Evolutionary conservation across 2,797 vertebrate genomes (phyloP).

Genomic region (Aulostomus chinensis): DNA sequence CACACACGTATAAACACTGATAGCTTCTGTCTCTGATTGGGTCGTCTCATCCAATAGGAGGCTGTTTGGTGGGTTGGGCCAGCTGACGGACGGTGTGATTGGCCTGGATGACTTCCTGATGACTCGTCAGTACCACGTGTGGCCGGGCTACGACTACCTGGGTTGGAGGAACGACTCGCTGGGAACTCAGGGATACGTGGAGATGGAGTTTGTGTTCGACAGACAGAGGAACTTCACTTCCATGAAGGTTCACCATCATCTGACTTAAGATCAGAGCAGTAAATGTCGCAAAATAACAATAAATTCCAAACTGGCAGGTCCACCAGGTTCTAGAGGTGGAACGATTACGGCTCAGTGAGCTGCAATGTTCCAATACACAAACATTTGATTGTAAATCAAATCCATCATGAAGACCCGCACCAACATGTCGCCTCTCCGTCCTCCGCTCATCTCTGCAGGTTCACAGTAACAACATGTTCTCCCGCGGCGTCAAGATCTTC

Average conservation of each 20-base stretch:
- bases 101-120: conserved; percentile 83
- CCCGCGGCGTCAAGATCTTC: conserved; percentile 90
- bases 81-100: conserved; percentile 84
- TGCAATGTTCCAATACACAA: too few relatives aligned
- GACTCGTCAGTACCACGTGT: conserved; percentile 78
- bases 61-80: conserved; percentile 81
- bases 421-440: not conserved
- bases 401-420: too few relatives aligned
- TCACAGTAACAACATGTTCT: conserved; percentile 95
- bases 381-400: too few relatives aligned
- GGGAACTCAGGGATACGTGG: conserved; percentile 70
- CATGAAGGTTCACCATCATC: conserved; percentile 86
- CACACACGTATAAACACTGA: not conserved
- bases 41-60: conserved; percentile 66
- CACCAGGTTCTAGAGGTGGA: too few relatives aligned
- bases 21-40: not conserved
- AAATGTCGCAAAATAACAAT: too few relatives aligned
- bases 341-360: too few relatives aligned
- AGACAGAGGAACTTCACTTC: conserved; percentile 85
- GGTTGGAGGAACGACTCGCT: conserved; percentile 86
- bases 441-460: conserved; percentile 77
- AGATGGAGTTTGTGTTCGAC: conserved; percentile 87
- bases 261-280: too few relatives aligned
- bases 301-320: too few relatives aligned
- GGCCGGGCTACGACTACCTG: conserved; percentile 87